Evolutionary conservation across 2,113 vertebrate genomes (phyloP).

Genomic region (Python bivittatus): DNA sequence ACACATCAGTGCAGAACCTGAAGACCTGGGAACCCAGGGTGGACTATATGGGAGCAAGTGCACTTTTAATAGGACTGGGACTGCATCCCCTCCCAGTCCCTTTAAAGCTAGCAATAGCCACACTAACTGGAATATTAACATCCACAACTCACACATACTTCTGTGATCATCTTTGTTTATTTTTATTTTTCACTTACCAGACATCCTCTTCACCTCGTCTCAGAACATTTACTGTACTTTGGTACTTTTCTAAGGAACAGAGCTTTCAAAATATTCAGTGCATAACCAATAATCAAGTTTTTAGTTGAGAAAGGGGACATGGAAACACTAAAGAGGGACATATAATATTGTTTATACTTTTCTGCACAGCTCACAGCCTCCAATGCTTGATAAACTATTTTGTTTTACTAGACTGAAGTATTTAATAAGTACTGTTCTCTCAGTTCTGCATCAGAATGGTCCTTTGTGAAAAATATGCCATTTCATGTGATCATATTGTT

Average conservation of each 20-base stretch:
- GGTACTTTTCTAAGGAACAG: conserved; percentile 54
- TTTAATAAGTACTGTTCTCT: neutral
- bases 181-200: conserved; percentile 56
- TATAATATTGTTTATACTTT: conserved; percentile 54
- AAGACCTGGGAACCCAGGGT: neutral
- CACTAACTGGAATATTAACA: conserved; percentile 13
- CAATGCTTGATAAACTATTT: neutral
- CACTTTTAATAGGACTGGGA: neutral
- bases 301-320: conserved; percentile 52
- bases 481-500: neutral
- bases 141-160: conserved; percentile 31
- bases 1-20: neutral
- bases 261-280: conserved; percentile 32
- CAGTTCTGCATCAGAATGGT: neutral
- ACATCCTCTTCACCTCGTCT: neutral
- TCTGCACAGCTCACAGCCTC: conserved; percentile 20
- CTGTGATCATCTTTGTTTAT: conserved; percentile 57
- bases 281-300: conserved; percentile 60
- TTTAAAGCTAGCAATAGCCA: conserved; percentile 14
- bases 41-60: neutral
- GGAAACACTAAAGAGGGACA: conserved; percentile 46
- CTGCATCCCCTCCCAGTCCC: neutral
- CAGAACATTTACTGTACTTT: neutral
- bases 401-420: neutral
- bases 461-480: neutral